These are phyloP conservation scores for Petrocephalus microphthalmus DNA, from an alignment of 2,113 vertebrate species.

Conservation along the genomic window DNA sequence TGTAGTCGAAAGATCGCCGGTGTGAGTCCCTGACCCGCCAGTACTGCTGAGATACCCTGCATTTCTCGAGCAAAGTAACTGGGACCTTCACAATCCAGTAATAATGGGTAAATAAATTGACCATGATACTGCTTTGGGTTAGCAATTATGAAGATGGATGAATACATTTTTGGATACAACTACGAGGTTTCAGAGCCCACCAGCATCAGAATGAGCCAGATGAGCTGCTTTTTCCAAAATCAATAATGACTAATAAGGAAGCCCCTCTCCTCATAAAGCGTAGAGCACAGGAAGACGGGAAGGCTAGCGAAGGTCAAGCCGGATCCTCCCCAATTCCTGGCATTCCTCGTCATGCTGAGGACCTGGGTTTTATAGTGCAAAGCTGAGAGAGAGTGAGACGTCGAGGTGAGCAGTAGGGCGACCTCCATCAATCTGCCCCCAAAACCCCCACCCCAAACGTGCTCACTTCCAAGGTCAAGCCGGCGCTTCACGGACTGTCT, in stretches of 20 bases:
- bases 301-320: slow-evolving; percentile 41
- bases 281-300: background rate
- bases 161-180: background rate
- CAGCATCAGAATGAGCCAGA: background rate
- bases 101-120: background rate
- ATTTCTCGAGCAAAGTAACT: background rate
- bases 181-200: background rate
- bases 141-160: background rate
- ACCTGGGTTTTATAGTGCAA: slow-evolving; percentile 31
- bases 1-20: too few species aligned
- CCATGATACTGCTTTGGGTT: background rate
- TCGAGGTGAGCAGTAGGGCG: slow-evolving; percentile 23
- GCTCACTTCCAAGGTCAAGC: slow-evolving; percentile 7
- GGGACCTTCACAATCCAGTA: background rate
- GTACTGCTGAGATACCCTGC: too few species aligned
- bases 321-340: slow-evolving; percentile 65
- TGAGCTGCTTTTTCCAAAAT: background rate
- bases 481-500: background rate
- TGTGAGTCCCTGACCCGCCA: too few species aligned
- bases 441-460: slow-evolving; percentile 29
- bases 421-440: slow-evolving; percentile 28
- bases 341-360: slow-evolving; percentile 46
- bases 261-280: background rate
- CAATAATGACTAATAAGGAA: background rate
- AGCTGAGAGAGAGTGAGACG: slow-evolving; percentile 26